Evolutionary conservation across 2,797 vertebrate species (phyloP), one percentile per base, ranked within the genome.

Genomic region (Pampus argenteus): DNA sequence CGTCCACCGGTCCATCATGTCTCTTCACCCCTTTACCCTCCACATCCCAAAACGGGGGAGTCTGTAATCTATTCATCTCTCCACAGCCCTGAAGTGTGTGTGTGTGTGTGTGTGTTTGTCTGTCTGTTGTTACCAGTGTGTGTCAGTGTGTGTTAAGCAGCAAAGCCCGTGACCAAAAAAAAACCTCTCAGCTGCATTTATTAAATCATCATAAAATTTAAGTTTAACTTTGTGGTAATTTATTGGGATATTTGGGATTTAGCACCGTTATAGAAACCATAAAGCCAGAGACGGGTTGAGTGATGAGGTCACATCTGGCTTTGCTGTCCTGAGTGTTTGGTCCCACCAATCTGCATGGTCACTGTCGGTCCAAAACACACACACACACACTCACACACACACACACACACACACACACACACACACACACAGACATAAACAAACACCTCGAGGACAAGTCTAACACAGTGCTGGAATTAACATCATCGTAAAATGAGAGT

Each of bases 291-390:
- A 71, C 38, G 7, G 56, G 64, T 29, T 55, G 52, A 70, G 59
- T 36, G 8, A 50, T 65, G 6, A 36, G 34, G 71, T 82, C 78
- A 76, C 45, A 9, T 86, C 65, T 76, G 67, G 71, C 81, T 90
- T 49, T 61, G 76, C 76, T 71, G 71, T 45, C 29, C 17, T 49
- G 17, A 47, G 2, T 83, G 52, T 83, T 78, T 66, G 68, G 67
- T 84, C 28, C 54, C 77, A 88, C 68, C 71, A 72, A 67, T 76
- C 84, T 94, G 93, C 93, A 94, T 95, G 93, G 71, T 47, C 78
- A 85, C 76, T 51, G 57, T 87, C 58, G 66, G 54, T 83, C 60
- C 64, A 57, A 14, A n/a, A n/a, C n/a, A n/a, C n/a, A n/a, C n/a
- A n/a, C n/a, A n/a, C n/a, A n/a, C n/a, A n/a, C n/a, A 34, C 48